phyloP scores from a whole-genome alignment of 2,113 vertebrate genomes.

The Pelodiscus sinensis region DNA sequence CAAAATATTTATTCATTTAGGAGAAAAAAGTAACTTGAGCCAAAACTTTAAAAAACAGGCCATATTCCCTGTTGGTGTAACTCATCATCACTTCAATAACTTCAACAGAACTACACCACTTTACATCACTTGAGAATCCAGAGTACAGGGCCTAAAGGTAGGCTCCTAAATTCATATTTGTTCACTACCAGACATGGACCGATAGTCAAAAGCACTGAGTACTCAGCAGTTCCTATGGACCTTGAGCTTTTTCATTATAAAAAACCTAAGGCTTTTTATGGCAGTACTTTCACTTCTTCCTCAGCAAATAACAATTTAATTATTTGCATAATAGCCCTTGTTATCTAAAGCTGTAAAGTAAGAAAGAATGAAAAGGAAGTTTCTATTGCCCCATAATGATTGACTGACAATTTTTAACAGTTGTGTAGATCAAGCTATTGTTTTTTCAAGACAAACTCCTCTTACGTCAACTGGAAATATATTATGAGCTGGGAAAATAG shows the following conservation, averaged over 20 bases:
- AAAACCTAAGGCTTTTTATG: neutral
- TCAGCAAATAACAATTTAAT: conserved; percentile 37
- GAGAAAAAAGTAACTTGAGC: neutral
- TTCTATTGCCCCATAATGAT: conserved; percentile 49
- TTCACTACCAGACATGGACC: neutral
- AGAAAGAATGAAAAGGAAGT: neutral
- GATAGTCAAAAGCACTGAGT: neutral
- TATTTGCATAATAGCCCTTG: conserved; percentile 39
- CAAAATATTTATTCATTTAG: neutral
- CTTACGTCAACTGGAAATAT: conserved; percentile 31
- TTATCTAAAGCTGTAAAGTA: neutral
- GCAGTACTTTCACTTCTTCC: neutral
- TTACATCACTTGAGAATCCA: neutral
- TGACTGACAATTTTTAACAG: conserved; percentile 48
- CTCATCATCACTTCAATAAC: neutral
- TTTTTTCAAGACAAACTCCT: conserved; percentile 45
- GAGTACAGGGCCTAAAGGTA: neutral
- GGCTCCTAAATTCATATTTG: neutral
- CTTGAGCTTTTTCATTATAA: neutral
- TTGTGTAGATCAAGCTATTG: conserved; percentile 49
- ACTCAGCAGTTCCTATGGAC: neutral
- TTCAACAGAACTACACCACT: neutral
- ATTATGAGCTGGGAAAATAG: conserved; percentile 22
- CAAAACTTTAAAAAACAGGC: neutral
- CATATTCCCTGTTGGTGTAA: neutral